Base-by-base conservation (phyloP, 2,113 vertebrate genomes). In the Anoplopoma fimbria region DNA sequence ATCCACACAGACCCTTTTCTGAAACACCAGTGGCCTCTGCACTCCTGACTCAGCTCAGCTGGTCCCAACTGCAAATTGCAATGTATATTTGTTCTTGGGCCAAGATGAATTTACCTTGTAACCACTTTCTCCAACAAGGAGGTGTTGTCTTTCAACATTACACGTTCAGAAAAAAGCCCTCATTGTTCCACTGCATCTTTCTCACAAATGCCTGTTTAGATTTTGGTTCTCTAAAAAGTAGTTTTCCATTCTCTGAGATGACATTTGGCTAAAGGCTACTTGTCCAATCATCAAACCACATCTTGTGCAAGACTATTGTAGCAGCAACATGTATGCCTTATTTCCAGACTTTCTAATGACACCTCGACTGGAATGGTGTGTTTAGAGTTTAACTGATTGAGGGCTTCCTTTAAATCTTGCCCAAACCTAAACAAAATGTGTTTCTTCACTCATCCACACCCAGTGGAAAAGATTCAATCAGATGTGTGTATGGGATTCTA, bases 351-450 rank as follows among this genome's bases (percentile, higher is more conserved):
- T 92, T 85, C 86, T 93, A 90, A 93, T 91, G 89, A 87, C 87
- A 93, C 92, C 90, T 93, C 81, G 9, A 81, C 77, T 91, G 90
- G 79, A 91, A 92, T 88, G 90, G 88, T 69, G 81, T 93, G 94
- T 94, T 94, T 95, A 93, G 80, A 88, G 85, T 80, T 83, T 86
- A 73, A 89, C 91, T 91, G 92, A 93, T 94, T 94, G 91, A 92
- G 92, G 91, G 91, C 91, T 90, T 91, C 93, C 89, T 89, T 91
- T 88, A 94, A 93, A 87, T 91, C 90, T 82, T 82, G 84, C 83
- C 91, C 84, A 76, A 74, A 94, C 76, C 82, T 89, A 94, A 94
- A 95, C 92, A 94, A 84, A 94, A 92, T 87, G 86, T 92, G 87
- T 92, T 93, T 84, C 81, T 88, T 81, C 90, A 90, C 89, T 92